These are phyloP conservation scores for Colinus virginianus DNA, from an alignment of 2,113 vertebrate genomes.

Conservation along the genomic window DNA sequence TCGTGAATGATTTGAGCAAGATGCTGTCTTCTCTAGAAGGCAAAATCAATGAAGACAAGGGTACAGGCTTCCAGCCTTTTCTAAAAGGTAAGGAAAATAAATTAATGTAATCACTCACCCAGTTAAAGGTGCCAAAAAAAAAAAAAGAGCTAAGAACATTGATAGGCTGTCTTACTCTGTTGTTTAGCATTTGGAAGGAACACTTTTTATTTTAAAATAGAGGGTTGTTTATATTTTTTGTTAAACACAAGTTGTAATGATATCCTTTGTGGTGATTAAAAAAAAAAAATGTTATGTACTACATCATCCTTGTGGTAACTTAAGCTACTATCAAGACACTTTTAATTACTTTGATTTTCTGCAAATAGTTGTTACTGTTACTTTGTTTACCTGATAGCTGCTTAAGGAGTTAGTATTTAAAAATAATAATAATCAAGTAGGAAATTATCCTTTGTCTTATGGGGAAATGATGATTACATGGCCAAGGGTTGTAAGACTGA, in stretches of 20 bases:
- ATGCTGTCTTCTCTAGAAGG: slow-evolving; percentile 76
- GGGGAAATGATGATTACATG: fast-evolving
- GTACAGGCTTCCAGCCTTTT: slow-evolving; percentile 71
- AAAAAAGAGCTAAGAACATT: not conserved
- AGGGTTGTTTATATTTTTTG: not conserved
- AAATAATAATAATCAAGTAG: not conserved
- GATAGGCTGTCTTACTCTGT: not conserved
- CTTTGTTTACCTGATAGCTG: not conserved
- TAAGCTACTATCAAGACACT: not conserved
- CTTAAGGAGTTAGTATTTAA: not conserved
- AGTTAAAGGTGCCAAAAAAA: not conserved
- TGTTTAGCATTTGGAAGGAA: not conserved
- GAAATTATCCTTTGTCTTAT: not conserved
- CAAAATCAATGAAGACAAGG: slow-evolving; percentile 81
- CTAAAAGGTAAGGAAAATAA: slow-evolving; percentile 81
- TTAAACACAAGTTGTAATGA: not conserved
- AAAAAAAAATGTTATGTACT: not conserved
- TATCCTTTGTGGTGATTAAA: not conserved
- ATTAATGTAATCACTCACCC: slow-evolving; percentile 67
- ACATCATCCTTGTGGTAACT: not conserved
- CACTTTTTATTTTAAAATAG: not conserved
- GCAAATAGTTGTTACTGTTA: not conserved
- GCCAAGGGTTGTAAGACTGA: not conserved
- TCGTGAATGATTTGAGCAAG: slow-evolving; percentile 65
- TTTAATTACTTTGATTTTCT: not conserved